Evolutionary conservation across 2,797 vertebrate genomes (phyloP), one percentile per base, ranked within the genome.

Genomic region (Eulemur rubriventer): DNA sequence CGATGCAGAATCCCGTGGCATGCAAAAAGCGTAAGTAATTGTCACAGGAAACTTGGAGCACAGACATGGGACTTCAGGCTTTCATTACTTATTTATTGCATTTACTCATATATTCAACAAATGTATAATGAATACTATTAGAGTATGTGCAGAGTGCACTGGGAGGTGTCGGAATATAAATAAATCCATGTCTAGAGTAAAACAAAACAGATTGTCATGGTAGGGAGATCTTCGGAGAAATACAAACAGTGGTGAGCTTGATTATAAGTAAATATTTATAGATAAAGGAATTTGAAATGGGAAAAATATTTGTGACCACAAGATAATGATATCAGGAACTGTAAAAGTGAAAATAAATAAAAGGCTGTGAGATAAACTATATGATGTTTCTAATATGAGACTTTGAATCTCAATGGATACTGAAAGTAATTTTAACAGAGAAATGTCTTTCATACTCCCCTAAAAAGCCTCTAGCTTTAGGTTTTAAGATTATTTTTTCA

Each of bases 291-390:
- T 73, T 94, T 69, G 73, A 95, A 97, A 83, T n/a, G 16, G 48
- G 35, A 4, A 88, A 96, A 83, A 96, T 73, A 75, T 52, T 59
- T 76, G 6, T 87, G 72, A 24, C 28, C 57, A 57, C 33, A 92
- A 83, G 92, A 98, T 97, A 97, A 98, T 96, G 96, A 97, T 97
- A 92, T 85, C 91, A 97, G 78, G 79, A 78, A 48, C 95, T 85
- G 87, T 96, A 97, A 98, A 96, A 91, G 22, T 59, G 38, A 55
- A 97, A 98, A 85, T 79, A 96, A 98, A 98, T 72, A 92, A 70
- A 89, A 50, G 30, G 6, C 22, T 75, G 7, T 69, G 63, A 93
- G 59, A 57, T n/a, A 81, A 86, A 67, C 38, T 26, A 46, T 13
- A 48, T 89, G 43, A 41, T 48, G 41, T 59, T 95, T 93, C 87